Evolutionary conservation across 2,888 invertebrate genomes (phyloP).

Genomic region (Callosobruchus maculatus): DNA sequence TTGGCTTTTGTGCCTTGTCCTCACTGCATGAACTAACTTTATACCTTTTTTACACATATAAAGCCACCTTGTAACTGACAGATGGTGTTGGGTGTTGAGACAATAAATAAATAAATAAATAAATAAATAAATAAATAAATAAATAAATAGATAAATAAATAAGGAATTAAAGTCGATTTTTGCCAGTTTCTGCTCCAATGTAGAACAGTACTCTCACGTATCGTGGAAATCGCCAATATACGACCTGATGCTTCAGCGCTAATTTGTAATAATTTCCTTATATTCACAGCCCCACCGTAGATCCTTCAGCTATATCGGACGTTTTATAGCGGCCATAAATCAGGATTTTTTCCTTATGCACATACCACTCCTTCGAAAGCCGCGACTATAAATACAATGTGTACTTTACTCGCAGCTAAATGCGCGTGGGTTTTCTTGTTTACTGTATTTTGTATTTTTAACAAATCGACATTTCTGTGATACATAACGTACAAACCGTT

Average conservation of each 20-base stretch:
- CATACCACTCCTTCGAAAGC: background rate
- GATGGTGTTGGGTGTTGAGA: too few species aligned
- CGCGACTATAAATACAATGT: background rate
- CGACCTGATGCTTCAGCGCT: background rate
- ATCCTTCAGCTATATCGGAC: background rate
- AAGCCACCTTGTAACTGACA: too few species aligned
- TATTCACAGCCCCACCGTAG: background rate
- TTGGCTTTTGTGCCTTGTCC: too few species aligned
- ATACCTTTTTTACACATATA: too few species aligned
- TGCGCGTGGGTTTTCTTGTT: slow-evolving; percentile 21
- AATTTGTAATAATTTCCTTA: background rate
- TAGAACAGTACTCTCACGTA: too few species aligned
- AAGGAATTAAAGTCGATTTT: too few species aligned
- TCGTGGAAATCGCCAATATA: too few species aligned
- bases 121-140: too few species aligned
- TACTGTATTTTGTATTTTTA: slow-evolving; percentile 19
- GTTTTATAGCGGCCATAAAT: background rate
- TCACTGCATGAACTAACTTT: too few species aligned
- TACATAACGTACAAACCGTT: background rate
- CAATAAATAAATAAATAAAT: too few species aligned
- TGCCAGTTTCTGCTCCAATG: too few species aligned
- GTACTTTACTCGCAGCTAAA: slow-evolving; percentile 4
- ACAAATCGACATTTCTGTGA: slow-evolving; percentile 3
- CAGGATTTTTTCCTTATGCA: background rate
- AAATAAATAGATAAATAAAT: too few species aligned